A percentile compares a stretch with the other conserved stretches of the same genome.
phyloP scores from a whole-genome alignment of 1,140 invertebrate species.

The Hermatobates lingyangjiaoensis region DNA sequence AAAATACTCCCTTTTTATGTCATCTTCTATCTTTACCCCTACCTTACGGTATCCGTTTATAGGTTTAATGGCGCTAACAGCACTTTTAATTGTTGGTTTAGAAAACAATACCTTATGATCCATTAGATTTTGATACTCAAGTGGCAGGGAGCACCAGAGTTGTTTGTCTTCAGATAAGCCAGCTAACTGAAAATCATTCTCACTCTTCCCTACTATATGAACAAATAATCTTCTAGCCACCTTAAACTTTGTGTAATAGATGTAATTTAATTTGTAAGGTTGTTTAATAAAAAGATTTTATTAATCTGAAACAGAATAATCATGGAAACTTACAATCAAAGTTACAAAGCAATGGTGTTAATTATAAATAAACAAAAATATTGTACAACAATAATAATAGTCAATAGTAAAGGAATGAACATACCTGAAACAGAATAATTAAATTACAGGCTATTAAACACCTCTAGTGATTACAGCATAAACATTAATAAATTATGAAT shows the following conservation, averaged over 20 bases:
- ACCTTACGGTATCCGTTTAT: background rate
- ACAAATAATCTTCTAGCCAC: background rate
- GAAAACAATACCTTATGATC: background rate
- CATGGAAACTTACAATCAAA: no score
- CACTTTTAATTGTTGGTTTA: background rate
- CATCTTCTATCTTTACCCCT: conserved; percentile 1
- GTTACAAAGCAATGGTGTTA: no score
- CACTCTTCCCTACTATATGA: background rate
- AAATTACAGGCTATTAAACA: no score
- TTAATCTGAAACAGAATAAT: background rate
- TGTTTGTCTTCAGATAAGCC: background rate
- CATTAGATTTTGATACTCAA: conserved; percentile 1
- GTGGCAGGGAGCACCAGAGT: background rate
- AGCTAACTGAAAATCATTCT: background rate
- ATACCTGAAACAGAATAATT: no score
- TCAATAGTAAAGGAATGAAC: no score
- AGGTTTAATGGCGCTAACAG: background rate
- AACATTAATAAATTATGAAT: no score
- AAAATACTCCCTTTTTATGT: background rate
- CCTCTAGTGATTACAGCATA: no score
- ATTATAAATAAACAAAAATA: no score
- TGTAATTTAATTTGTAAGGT: conserved; percentile 4
- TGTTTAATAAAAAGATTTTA: background rate
- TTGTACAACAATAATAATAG: no score
- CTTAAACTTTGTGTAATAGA: background rate